These are phyloP conservation scores for Eumeta japonica DNA, from an alignment of 1,140 invertebrate genomes.

Conservation along the genomic window DNA sequence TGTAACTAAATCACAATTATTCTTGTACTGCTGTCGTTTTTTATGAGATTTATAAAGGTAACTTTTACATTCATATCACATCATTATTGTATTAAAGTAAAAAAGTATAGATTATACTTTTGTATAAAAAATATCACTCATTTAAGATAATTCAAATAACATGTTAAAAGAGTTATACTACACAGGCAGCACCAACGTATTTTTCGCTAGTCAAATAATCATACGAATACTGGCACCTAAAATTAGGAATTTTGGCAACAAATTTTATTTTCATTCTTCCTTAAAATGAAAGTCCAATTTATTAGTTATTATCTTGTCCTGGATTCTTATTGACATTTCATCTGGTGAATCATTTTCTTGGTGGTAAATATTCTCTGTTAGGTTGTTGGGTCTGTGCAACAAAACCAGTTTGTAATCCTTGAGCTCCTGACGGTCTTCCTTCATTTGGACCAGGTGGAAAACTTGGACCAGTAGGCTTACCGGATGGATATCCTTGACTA, in stretches of 20 bases:
- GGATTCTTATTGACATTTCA: not conserved
- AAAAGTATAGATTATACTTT: too few species aligned
- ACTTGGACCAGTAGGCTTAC: constrained; percentile 42
- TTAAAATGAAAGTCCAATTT: too few species aligned
- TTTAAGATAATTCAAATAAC: too few species aligned
- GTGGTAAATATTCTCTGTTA: constrained; percentile 61
- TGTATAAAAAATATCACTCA: too few species aligned
- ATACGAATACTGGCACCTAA: constrained; percentile 13
- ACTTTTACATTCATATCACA: too few species aligned
- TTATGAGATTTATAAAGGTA: too few species aligned
- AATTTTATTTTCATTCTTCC: too few species aligned
- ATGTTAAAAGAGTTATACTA: too few species aligned
- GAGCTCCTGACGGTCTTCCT: constrained; percentile 17
- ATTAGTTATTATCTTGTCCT: too few species aligned
- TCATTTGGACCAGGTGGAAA: constrained; percentile 29
- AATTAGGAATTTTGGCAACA: not conserved
- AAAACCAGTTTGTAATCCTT: constrained; percentile 15
- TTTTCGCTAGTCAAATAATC: constrained; percentile 27
- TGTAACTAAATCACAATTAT: too few species aligned
- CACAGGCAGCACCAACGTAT: constrained; percentile 41
- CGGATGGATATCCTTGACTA: constrained; percentile 45
- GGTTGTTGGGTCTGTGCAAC: constrained; percentile 45
- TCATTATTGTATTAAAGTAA: too few species aligned
- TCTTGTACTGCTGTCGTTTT: too few species aligned
- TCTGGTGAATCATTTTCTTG: constrained; percentile 36